Base-by-base conservation (phyloP, 2,113 vertebrate genomes). In the Hydrolagus affinis region DNA sequence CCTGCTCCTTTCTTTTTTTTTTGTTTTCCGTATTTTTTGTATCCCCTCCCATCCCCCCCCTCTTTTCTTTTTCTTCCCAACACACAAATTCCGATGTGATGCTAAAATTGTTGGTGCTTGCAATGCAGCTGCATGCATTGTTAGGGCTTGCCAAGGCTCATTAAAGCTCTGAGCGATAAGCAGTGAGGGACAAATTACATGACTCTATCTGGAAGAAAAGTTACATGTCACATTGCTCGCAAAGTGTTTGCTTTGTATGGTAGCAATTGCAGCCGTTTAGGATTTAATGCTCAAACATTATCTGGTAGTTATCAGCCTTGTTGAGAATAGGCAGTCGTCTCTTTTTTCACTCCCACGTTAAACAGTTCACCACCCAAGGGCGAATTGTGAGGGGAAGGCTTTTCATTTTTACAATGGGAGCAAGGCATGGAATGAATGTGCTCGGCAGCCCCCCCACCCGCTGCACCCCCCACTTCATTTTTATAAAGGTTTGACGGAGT, bases 131-230 rank as follows among this genome's bases (percentile, higher is more conserved):
- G 93, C 91, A 90, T 88, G 89, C 91, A 90, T 88, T 94, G 92
- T 92, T 91, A 91, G 89, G 90, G 91, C 91, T 93, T 88, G 94
- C 92, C 90, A 92, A 92, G 92, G 88, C 90, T 95, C 90, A 92
- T 93, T 94, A 92, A 92, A 88, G 88, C 90, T 92, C 90, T 91
- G 92, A 92, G 91, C 10, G 86, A 93, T 93, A 95, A 91, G 90
- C 90, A 94, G 88, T 88, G 90, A 94, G 93, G 92, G 93, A 94
- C 93, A 95, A 94, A 92, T 91, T 92, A 90, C 87, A 88, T 88
- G 92, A 90, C 91, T 91, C 90, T 89, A 89, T 91, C 92, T 91
- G 88, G 78, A 85, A 59, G 87, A 88, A 87, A 87, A 90, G 86
- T 88, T 90, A 89, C 85, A 85, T 88, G 87, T 17, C 21, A 87